Base-by-base conservation (phyloP, 2,888 invertebrate genomes). In the Calameuta filiformis region DNA sequence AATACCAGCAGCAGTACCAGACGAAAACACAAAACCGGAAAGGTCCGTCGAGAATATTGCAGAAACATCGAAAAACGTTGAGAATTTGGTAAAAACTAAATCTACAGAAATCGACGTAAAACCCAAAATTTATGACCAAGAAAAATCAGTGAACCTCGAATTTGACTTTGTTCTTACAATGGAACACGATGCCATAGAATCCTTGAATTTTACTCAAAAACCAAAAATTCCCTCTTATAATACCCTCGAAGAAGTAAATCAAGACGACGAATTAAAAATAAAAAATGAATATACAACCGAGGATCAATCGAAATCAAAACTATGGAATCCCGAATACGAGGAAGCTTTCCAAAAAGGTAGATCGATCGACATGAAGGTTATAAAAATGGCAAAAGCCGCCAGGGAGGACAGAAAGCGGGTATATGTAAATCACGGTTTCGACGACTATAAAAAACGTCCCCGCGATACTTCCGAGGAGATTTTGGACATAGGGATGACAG, bases 301-400 rank as follows among this genome's bases (percentile, higher is more conserved):
- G 11, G 78, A 81, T 69, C 80, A 80, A 33, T 75, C 79, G 12
- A 68, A 73, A n/a, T 81, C 81, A 1, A 73, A 78, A 33, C 35
- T 81, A 69, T 81, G 81, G 81, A 76, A 30, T 34, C 35, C 76
- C 75, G 75, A 76, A 35, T 80, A 79, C 56, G 81, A 81, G 73
- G 75, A 75, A 75, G 81, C 81, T 31, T 83, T 77, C 68, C 73
- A 73, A 23, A 82, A 74, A 56, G 83, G 83, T n/a, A 78, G 79
- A 56, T 76, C 79, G 12, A 73, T 83, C 3, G 83, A 82, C 33
- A n/a, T 79, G 68, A 82, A 75, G n/a, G 78, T 83, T 1, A 76
- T 75, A 4, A 76, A 71, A 74, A 81, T 82, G 76, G 83, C 83
- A 3, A 75, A 76, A 69, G 80, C 78, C 4, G 81, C 81, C 69